Conservation (phyloP, 2,113 vertebrate species). For the Noctilio leporinus region DNA sequence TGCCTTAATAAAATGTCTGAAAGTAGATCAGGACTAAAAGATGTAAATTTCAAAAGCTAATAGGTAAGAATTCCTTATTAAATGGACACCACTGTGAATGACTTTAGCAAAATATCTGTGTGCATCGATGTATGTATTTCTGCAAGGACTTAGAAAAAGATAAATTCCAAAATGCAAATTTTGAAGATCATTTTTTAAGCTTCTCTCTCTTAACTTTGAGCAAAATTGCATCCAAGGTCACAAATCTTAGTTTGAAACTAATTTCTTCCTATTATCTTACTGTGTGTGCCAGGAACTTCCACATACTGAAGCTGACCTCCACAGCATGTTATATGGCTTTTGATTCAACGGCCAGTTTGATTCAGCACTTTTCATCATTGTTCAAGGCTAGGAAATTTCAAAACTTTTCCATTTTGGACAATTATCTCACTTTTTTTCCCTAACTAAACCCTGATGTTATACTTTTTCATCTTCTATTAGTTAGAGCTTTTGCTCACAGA, state of each 20-base stretch:
- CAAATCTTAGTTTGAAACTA: not conserved
- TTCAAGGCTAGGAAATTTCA: slow-evolving; percentile 49
- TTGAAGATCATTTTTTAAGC: not conserved
- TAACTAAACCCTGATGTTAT: not conserved
- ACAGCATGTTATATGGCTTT: not conserved
- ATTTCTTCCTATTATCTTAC: slow-evolving; percentile 24
- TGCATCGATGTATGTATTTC: not conserved
- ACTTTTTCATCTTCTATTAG: not conserved
- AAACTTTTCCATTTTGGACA: slow-evolving; percentile 14
- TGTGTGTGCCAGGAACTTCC: not conserved
- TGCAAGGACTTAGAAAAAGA: not conserved
- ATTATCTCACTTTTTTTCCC: slow-evolving; percentile 1
- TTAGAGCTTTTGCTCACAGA: not conserved
- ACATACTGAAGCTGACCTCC: slow-evolving; percentile 47
- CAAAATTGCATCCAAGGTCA: slow-evolving; percentile 7
- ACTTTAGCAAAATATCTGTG: slow-evolving; percentile 18
- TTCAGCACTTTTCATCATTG: slow-evolving; percentile 28
- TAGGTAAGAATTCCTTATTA: slow-evolving; percentile 55
- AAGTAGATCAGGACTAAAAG: not conserved
- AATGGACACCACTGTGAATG: not conserved
- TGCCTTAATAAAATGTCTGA: not conserved
- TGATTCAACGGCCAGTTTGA: slow-evolving; percentile 47
- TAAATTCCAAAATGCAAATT: not conserved
- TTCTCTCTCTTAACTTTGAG: not conserved
- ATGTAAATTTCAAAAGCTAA: not conserved